These are phyloP conservation scores for Arctia plantaginis DNA, from an alignment of 2,888 invertebrate species.

Conservation along the genomic window DNA sequence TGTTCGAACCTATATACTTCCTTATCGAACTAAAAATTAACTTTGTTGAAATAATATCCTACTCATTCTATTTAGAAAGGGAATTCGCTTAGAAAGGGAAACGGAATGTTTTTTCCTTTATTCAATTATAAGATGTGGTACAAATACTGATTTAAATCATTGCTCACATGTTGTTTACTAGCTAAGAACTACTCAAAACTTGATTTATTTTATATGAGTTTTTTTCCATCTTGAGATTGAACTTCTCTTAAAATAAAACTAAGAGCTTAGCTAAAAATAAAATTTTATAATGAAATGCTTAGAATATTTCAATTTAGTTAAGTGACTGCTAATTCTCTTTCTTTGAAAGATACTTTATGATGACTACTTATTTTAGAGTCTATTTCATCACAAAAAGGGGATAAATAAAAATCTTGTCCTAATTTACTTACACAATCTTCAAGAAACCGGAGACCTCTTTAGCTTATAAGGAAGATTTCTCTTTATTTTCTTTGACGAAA, in stretches of 20 bases:
- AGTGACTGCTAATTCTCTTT: background rate
- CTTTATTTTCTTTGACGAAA: conserved; percentile 19
- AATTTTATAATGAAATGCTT: background rate
- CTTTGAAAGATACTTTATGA: background rate
- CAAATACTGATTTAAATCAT: background rate
- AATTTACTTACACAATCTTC: conserved; percentile 10
- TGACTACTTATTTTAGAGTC: background rate
- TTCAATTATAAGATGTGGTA: background rate
- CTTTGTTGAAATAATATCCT: background rate
- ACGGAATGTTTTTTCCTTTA: background rate
- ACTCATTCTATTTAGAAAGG: background rate
- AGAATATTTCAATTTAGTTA: background rate
- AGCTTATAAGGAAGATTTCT: conserved; percentile 14
- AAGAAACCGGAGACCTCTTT: conserved; percentile 12
- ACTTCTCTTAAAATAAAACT: background rate
- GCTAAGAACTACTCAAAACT: background rate
- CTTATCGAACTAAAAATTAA: background rate
- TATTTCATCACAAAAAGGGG: background rate
- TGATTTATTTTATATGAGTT: background rate
- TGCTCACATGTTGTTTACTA: background rate
- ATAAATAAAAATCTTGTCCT: conserved; percentile 6
- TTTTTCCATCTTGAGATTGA: background rate
- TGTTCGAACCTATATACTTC: background rate
- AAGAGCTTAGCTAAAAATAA: background rate
- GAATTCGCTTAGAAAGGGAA: no score